Percentiles rank a stretch among this genome's conserved stretches.
Evolutionary conservation across 2,888 invertebrate species (phyloP).

Genomic region (Drosophila yooni): DNA sequence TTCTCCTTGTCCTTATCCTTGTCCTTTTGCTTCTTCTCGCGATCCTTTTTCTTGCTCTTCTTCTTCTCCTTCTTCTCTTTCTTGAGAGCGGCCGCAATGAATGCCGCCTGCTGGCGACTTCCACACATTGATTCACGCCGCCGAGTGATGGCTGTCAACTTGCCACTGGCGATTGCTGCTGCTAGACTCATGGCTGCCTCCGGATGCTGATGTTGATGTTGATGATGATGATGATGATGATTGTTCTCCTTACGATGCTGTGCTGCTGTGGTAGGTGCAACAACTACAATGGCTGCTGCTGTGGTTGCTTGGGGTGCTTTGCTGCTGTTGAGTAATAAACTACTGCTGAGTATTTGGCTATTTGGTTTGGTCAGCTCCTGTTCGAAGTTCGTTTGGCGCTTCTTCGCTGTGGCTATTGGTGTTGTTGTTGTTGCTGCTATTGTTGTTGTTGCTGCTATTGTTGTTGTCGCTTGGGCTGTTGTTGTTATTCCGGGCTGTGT

Average conservation of each 20-base stretch:
- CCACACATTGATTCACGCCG: constrained; percentile 75
- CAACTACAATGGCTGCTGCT: constrained; percentile 15
- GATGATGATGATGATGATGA: constrained; percentile 54
- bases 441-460: constrained; percentile 36
- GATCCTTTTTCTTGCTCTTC: constrained; percentile 63
- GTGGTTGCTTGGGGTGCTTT: constrained; percentile 37
- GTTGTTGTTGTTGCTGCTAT: constrained; percentile 38
- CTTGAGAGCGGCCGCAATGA: constrained; percentile 62
- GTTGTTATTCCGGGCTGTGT: constrained; percentile 16
- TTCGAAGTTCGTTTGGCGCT: constrained; percentile 86
- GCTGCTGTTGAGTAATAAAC: constrained; percentile 64
- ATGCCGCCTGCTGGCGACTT: constrained; percentile 63
- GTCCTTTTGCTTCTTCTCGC: constrained; percentile 55
- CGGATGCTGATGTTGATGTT: constrained; percentile 44
- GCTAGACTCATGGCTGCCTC: constrained; percentile 58
- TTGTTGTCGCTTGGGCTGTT: constrained; percentile 35
- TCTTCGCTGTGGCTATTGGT: constrained; percentile 61
- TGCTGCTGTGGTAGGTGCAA: constrained; percentile 32
- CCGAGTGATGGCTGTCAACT: constrained; percentile 63
- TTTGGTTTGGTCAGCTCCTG: constrained; percentile 78
- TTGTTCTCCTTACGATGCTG: constrained; percentile 71
- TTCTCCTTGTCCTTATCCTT: constrained; percentile 57
- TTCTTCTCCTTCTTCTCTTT: constrained; percentile 73
- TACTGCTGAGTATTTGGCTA: constrained; percentile 71
- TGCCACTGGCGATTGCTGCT: constrained; percentile 65